Evolutionary conservation across 2,888 invertebrate genomes (phyloP).

Genomic region (Coleophora flavipennella): DNA sequence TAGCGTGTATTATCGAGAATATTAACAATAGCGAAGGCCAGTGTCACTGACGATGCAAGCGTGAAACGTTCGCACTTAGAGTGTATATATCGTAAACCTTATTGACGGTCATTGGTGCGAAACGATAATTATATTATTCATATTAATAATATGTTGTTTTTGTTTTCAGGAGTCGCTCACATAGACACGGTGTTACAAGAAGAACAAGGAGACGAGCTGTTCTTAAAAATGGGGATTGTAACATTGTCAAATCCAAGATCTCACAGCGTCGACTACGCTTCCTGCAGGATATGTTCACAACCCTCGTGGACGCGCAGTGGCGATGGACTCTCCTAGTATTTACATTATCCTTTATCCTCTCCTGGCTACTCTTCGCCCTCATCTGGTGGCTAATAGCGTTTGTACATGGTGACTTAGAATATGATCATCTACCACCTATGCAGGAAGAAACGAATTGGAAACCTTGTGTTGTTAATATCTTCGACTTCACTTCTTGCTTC

Average conservation of each 20-base stretch:
- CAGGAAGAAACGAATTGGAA: slow-evolving; percentile 74
- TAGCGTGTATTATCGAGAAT: slow-evolving; percentile 37
- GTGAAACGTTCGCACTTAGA: slow-evolving; percentile 51
- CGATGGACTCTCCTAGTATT: slow-evolving; percentile 91
- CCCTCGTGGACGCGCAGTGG: slow-evolving; percentile 94
- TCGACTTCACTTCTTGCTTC: slow-evolving; percentile 89
- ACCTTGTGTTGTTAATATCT: slow-evolving; percentile 86
- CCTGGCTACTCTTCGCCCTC: slow-evolving; percentile 88
- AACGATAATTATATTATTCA: slow-evolving; percentile 27
- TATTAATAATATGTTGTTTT: slow-evolving; percentile 16
- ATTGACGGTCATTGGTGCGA: slow-evolving; percentile 32
- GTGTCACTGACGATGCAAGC: slow-evolving; percentile 34
- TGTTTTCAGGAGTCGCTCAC: slow-evolving; percentile 77
- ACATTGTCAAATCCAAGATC: slow-evolving; percentile 91
- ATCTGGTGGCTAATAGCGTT: slow-evolving; percentile 92
- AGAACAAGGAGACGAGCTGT: slow-evolving; percentile 88
- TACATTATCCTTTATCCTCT: slow-evolving; percentile 86
- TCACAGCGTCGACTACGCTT: slow-evolving; percentile 84
- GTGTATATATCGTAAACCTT: slow-evolving; percentile 27
- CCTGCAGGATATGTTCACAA: slow-evolving; percentile 88
- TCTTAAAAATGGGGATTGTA: slow-evolving; percentile 96
- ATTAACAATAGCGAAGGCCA: slow-evolving; percentile 60
- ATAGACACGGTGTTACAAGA: slow-evolving; percentile 77
- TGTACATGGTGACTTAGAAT: slow-evolving; percentile 86
- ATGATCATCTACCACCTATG: slow-evolving; percentile 69